Conservation (phyloP, 1,140 invertebrate species). For the Cyclargus thomasi region DNA sequence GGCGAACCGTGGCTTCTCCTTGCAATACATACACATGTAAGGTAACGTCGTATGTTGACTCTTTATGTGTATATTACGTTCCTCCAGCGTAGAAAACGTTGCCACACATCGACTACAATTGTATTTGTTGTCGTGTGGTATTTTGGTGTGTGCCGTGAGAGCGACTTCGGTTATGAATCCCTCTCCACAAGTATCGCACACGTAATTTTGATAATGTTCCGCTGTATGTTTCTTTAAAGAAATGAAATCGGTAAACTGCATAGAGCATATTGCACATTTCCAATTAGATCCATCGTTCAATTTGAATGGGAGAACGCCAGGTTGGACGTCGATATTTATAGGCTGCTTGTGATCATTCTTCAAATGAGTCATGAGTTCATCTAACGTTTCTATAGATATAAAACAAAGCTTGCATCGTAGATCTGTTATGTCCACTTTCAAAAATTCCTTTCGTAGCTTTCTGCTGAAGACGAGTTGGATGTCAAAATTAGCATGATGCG, state of each 20-base stretch:
- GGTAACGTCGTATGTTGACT: constrained; percentile 54
- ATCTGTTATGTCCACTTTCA: constrained; percentile 63
- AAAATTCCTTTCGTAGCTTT: constrained; percentile 56
- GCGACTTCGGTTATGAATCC: constrained; percentile 63
- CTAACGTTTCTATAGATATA: constrained; percentile 49
- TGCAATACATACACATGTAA: constrained; percentile 64
- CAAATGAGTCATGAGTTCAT: constrained; percentile 56
- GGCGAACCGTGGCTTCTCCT: constrained; percentile 59
- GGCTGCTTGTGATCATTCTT: constrained; percentile 63
- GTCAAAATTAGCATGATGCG: constrained; percentile 55
- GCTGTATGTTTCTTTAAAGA: constrained; percentile 64
- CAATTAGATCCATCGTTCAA: constrained; percentile 53
- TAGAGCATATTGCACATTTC: constrained; percentile 58
- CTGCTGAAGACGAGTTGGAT: constrained; percentile 56
- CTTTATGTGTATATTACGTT: constrained; percentile 56
- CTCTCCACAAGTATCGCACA: constrained; percentile 70
- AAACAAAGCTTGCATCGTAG: constrained; percentile 63
- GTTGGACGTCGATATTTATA: constrained; percentile 52
- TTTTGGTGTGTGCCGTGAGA: constrained; percentile 55
- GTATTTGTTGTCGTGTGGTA: constrained; percentile 61
- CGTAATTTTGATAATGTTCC: constrained; percentile 67
- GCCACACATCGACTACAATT: constrained; percentile 63
- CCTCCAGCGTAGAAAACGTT: constrained; percentile 58
- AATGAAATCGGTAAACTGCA: constrained; percentile 63
- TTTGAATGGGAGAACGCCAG: constrained; percentile 59